Evolutionary conservation across 2,888 invertebrate genomes (phyloP).

Genomic region (Drosophila buzzatii): DNA sequence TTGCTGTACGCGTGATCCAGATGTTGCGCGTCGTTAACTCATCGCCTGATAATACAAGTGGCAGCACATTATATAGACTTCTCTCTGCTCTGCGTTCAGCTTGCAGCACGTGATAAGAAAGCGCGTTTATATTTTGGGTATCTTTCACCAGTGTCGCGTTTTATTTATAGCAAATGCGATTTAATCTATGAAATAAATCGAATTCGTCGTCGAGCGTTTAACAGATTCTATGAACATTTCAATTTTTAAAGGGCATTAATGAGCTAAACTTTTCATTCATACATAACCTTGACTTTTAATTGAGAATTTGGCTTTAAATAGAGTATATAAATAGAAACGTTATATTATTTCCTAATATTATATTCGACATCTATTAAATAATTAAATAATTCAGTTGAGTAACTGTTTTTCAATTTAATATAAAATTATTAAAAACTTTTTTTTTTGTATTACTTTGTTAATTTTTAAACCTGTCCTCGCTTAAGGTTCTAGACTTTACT

Average conservation of each 20-base stretch:
- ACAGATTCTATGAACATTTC: neutral
- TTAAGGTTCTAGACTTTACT: neutral
- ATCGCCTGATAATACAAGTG: constrained; percentile 29
- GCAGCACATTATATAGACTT: constrained; percentile 1
- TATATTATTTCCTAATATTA: no score
- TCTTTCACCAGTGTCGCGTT: constrained; percentile 39
- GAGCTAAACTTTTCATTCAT: neutral
- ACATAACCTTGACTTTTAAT: neutral
- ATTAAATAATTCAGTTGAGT: no score
- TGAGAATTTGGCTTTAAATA: neutral
- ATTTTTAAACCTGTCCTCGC: neutral
- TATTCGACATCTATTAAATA: no score
- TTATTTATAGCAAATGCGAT: constrained; percentile 67
- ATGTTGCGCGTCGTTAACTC: constrained; percentile 45
- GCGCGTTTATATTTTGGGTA: constrained; percentile 57
- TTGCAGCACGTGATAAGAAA: constrained; percentile 69
- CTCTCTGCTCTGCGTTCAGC: constrained; percentile 14
- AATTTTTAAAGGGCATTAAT: neutral
- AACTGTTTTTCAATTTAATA: neutral
- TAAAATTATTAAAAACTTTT: neutral
- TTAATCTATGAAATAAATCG: constrained; percentile 24
- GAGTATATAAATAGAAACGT: neutral
- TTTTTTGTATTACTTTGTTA: neutral
- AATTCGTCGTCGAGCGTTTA: neutral
- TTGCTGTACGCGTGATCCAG: constrained; percentile 47